A percentile compares a stretch with the other conserved stretches of the same genome.
Evolutionary conservation across 2,113 vertebrate genomes (phyloP).

Genomic region (Corythornis vintsioides): DNA sequence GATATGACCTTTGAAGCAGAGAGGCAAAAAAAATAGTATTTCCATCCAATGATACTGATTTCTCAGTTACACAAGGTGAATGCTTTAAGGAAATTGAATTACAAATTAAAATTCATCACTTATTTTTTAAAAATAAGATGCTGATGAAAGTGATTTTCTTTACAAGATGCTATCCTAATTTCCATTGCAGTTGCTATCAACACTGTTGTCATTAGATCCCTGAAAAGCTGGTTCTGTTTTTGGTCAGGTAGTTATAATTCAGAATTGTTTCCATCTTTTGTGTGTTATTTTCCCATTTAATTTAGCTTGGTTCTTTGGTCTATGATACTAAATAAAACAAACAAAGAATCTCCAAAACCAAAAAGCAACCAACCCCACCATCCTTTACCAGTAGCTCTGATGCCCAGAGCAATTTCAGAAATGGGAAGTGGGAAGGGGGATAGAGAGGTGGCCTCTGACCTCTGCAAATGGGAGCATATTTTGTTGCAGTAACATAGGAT

Average conservation of each 20-base stretch:
- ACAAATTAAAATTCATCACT: constrained; percentile 43
- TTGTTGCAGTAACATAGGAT: background rate
- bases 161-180: constrained; percentile 21
- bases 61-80: constrained; percentile 1
- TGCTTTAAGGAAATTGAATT: constrained; percentile 24
- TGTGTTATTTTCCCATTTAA: background rate
- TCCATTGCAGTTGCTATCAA: background rate
- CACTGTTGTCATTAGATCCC: background rate
- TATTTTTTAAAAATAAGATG: constrained; percentile 51
- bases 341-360: background rate
- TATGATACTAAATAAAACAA: background rate
- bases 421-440: background rate
- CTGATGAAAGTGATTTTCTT: constrained; percentile 39
- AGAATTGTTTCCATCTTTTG: background rate
- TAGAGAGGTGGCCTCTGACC: background rate
- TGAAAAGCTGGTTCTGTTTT: constrained; percentile 11
- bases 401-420: background rate
- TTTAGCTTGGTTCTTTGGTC: background rate
- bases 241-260: background rate
- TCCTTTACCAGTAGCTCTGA: background rate
- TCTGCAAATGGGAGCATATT: background rate
- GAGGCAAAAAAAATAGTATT: background rate
- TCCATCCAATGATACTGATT: background rate
- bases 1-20: background rate
- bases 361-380: background rate